A percentile compares a stretch with the other conserved stretches of the same genome.
phyloP scores from a whole-genome alignment of 1,140 invertebrate species.

The Papilio glaucus region DNA sequence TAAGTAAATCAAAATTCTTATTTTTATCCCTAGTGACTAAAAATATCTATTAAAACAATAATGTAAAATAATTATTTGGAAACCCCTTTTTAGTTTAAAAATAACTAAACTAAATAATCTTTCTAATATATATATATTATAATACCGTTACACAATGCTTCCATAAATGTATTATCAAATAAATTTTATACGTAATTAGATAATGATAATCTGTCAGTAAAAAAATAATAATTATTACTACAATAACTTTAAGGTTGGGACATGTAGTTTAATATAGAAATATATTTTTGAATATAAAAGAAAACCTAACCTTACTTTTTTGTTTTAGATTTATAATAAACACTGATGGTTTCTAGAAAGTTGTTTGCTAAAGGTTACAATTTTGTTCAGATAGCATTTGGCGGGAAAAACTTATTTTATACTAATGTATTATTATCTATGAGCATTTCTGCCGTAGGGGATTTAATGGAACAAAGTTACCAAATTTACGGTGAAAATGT shows the following conservation, averaged over 20 bases:
- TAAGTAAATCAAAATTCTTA: neutral
- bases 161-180: conserved; percentile 2
- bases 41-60: neutral
- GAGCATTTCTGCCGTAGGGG: conserved; percentile 89
- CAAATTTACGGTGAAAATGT: conserved; percentile 86
- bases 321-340: conserved; percentile 29
- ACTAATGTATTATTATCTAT: conserved; percentile 93
- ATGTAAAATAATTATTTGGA: neutral
- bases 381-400: conserved; percentile 81
- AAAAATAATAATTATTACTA: neutral
- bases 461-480: conserved; percentile 92
- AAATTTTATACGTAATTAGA: neutral
- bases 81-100: neutral
- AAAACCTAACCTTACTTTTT: conserved; percentile 22
- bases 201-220: neutral
- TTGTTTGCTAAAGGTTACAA: conserved; percentile 50
- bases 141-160: conserved; percentile 8
- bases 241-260: neutral
- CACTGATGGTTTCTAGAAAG: conserved; percentile 51
- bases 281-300: neutral
- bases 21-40: neutral
- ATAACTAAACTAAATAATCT: neutral
- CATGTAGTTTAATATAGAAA: neutral
- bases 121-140: no score
- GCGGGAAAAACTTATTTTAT: conserved; percentile 88